Percentiles rank a stretch among this genome's conserved stretches.
Evolutionary conservation across 2,888 invertebrate species (phyloP).

Genomic region (Heliconius sara): DNA sequence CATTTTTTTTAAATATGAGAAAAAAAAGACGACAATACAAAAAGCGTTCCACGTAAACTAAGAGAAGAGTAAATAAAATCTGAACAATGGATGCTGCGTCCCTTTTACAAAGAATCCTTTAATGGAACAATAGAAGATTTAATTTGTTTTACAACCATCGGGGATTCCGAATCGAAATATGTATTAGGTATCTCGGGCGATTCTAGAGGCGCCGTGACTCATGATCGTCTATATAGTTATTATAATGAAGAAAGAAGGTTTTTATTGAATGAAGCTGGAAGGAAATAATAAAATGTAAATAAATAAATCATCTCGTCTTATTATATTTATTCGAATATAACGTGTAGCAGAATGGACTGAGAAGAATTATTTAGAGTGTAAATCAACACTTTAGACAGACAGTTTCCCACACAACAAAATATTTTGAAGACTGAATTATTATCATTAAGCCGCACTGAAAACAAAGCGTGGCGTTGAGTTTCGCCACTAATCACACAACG

Average conservation of each 20-base stretch:
- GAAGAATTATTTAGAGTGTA: too few relatives aligned
- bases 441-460: not conserved
- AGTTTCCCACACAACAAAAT: too few relatives aligned
- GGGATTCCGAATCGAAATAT: conserved; percentile 15
- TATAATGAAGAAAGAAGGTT: not conserved
- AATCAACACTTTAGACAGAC: too few relatives aligned
- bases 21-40: not conserved
- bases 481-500: not conserved
- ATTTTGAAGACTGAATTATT: not conserved
- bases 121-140: conserved; percentile 41
- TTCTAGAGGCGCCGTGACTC: not conserved
- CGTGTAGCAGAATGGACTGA: too few relatives aligned
- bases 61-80: conserved; percentile 1
- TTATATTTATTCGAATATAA: too few relatives aligned
- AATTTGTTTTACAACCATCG: conserved; percentile 27
- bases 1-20: not conserved
- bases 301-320: too few relatives aligned
- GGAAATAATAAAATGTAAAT: too few relatives aligned
- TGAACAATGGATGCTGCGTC: conserved; percentile 30
- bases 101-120: conserved; percentile 39
- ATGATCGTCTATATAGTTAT: not conserved
- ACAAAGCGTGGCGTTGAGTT: not conserved
- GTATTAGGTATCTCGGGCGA: conserved; percentile 8
- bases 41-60: not conserved
- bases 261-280: not conserved